Conservation (phyloP, 1,140 invertebrate genomes). For the Cyphomyrmex costatus region DNA sequence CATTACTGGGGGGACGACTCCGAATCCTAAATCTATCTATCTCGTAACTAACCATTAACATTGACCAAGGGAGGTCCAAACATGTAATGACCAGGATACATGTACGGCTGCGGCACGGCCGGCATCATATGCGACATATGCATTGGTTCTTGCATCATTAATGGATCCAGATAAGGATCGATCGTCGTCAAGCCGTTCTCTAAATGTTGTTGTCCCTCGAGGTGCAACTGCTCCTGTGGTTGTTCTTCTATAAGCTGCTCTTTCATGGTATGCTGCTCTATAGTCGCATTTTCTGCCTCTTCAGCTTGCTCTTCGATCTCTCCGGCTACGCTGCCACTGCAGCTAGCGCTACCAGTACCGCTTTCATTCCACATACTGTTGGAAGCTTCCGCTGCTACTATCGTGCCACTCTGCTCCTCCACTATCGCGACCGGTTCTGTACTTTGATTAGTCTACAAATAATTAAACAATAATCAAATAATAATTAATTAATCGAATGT, state of each 20-base stretch:
- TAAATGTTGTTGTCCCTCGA: slow-evolving; percentile 51
- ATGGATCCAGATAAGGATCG: slow-evolving; percentile 73
- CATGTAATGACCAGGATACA: slow-evolving; percentile 87
- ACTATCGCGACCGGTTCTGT: slow-evolving; percentile 76
- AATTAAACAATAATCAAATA: background rate
- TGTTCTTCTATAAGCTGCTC: slow-evolving; percentile 66
- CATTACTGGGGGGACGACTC: slow-evolving; percentile 4
- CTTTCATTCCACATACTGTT: slow-evolving; percentile 78
- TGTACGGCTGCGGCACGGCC: slow-evolving; percentile 82
- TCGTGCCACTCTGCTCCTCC: slow-evolving; percentile 74
- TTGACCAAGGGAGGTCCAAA: slow-evolving; percentile 86
- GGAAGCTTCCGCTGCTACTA: slow-evolving; percentile 66
- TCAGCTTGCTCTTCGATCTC: slow-evolving; percentile 69
- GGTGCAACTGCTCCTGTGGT: slow-evolving; percentile 63
- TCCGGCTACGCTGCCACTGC: slow-evolving; percentile 74
- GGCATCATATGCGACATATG: slow-evolving; percentile 81
- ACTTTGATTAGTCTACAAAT: slow-evolving; percentile 76
- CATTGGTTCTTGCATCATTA: slow-evolving; percentile 79
- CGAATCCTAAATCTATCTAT: slow-evolving; percentile 31
- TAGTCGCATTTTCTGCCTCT: slow-evolving; percentile 12
- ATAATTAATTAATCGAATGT: background rate
- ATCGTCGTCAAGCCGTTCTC: slow-evolving; percentile 59
- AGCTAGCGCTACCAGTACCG: slow-evolving; percentile 75
- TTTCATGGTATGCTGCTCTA: slow-evolving; percentile 48
- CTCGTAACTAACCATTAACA: slow-evolving; percentile 85